Evolutionary conservation across 2,113 vertebrate genomes (phyloP).

Genomic region (Nothobranchius furzeri): DNA sequence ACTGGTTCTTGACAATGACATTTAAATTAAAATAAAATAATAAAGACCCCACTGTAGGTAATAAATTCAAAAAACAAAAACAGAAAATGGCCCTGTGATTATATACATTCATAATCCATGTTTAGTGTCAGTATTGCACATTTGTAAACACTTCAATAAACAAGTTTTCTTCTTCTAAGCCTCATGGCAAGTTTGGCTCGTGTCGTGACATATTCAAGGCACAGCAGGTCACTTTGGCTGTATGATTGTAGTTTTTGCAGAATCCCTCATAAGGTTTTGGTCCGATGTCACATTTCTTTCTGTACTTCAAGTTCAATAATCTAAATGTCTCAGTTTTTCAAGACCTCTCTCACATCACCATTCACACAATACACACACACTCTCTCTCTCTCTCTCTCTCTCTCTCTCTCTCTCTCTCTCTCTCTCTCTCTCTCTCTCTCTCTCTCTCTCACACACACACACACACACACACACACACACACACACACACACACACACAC

Average conservation of each 20-base stretch:
- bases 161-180: constrained; percentile 73
- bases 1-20: constrained; percentile 15
- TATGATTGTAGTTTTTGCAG: constrained; percentile 28
- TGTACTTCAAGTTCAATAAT: constrained; percentile 25
- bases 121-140: constrained; percentile 85
- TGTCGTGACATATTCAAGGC: constrained; percentile 45
- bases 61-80: constrained; percentile 27
- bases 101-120: constrained; percentile 65
- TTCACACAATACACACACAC: neutral
- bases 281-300: constrained; percentile 68
- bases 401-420: neutral
- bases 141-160: constrained; percentile 79
- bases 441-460: no score
- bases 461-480: constrained; percentile 6
- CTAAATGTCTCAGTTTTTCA: neutral
- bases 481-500: constrained; percentile 6
- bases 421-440: neutral
- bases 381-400: neutral
- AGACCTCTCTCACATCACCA: constrained; percentile 6
- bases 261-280: constrained; percentile 37
- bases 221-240: constrained; percentile 46
- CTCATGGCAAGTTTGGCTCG: constrained; percentile 63
- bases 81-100: constrained; percentile 23
- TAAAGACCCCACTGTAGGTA: neutral
- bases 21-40: constrained; percentile 46